phyloP scores from a whole-genome alignment of 2,888 invertebrate species.

The Callimorpha dominula region DNA sequence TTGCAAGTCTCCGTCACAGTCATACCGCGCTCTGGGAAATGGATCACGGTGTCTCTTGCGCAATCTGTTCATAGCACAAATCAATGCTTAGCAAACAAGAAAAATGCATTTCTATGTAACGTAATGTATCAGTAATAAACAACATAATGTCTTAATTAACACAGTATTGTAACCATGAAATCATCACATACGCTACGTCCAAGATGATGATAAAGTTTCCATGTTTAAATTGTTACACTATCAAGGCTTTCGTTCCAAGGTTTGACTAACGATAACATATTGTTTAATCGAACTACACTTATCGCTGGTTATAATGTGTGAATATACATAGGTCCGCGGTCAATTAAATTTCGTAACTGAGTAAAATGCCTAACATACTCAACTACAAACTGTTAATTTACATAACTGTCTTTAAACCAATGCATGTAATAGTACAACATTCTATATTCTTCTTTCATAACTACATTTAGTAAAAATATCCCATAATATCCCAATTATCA shows the following conservation, averaged over 20 bases:
- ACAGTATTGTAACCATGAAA: background rate
- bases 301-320: slow-evolving; percentile 46
- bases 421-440: too few species aligned
- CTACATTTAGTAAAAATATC: too few species aligned
- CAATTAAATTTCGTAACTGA: slow-evolving; percentile 41
- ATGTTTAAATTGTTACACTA: slow-evolving; percentile 30
- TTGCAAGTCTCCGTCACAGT: slow-evolving; percentile 80
- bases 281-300: slow-evolving; percentile 52
- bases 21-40: slow-evolving; percentile 82
- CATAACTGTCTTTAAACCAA: too few species aligned
- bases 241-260: slow-evolving; percentile 50
- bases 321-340: slow-evolving; percentile 50
- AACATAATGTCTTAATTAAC: background rate
- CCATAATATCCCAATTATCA: too few species aligned
- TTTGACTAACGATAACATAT: slow-evolving; percentile 30
- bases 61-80: slow-evolving; percentile 80
- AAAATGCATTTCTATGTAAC: background rate
- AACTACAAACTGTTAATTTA: too few species aligned
- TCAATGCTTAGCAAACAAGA: slow-evolving; percentile 14
- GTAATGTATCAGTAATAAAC: background rate
- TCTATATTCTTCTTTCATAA: too few species aligned
- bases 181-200: background rate
- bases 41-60: slow-evolving; percentile 85
- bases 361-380: too few species aligned
- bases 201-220: background rate